Conservation (phyloP, 2,797 vertebrate genomes). For the Jordanella pulchra region DNA sequence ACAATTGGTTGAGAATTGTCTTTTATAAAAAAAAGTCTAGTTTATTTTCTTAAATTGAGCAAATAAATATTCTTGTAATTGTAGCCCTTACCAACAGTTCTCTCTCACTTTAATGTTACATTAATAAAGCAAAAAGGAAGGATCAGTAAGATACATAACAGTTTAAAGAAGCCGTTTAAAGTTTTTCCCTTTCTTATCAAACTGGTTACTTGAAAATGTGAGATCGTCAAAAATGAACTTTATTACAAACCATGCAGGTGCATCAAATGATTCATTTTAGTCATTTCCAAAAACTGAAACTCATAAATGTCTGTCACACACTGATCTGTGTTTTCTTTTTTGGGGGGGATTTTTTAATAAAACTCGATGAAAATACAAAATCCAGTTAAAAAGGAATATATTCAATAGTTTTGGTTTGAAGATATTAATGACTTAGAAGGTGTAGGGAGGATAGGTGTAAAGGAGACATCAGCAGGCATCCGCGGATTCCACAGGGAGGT, state of each 20-base stretch:
- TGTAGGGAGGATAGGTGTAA: neutral
- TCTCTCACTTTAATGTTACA: constrained; percentile 7
- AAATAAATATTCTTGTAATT: constrained; percentile 28
- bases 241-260: neutral
- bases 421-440: neutral
- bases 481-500: neutral
- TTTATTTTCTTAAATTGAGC: constrained; percentile 20
- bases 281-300: no score
- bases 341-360: neutral
- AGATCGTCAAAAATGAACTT: neutral
- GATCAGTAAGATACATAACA: constrained; percentile 22
- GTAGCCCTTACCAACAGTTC: constrained; percentile 72
- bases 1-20: constrained; percentile 26
- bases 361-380: neutral
- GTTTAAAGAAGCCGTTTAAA: constrained; percentile 8
- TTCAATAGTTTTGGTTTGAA: neutral
- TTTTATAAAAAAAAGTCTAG: constrained; percentile 25
- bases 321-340: neutral
- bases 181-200: neutral
- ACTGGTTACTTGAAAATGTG: neutral
- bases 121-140: constrained; percentile 19
- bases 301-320: neutral
- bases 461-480: neutral
- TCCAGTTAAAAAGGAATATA: neutral
- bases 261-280: no score